phyloP scores from a whole-genome alignment of 2,888 invertebrate species.

The Incurvaria masculella region DNA sequence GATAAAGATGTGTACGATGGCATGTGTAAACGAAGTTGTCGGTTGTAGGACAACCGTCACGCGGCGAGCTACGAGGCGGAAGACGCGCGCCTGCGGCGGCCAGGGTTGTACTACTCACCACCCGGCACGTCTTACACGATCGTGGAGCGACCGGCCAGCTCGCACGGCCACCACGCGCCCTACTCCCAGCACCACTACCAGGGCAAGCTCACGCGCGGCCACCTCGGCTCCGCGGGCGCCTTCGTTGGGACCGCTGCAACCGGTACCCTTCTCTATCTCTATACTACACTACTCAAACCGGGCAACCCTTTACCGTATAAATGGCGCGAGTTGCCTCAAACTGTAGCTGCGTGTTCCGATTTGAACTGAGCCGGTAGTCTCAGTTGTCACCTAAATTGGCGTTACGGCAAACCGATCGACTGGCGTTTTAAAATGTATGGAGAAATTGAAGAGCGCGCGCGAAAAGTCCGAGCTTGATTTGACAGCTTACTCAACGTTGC shows the following conservation, averaged over 20 bases:
- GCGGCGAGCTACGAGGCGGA: constrained; percentile 48
- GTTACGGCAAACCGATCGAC: too few relatives aligned
- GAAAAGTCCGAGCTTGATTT: too few relatives aligned
- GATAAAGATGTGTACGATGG: background rate
- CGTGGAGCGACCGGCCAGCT: constrained; percentile 75
- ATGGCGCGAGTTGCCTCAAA: constrained; percentile 6
- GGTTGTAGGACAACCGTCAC: constrained; percentile 43
- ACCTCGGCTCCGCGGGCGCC: constrained; percentile 63
- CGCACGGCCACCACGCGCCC: constrained; percentile 62
- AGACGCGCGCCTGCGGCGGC: constrained; percentile 52
- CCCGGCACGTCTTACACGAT: constrained; percentile 88
- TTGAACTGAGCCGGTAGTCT: too few relatives aligned
- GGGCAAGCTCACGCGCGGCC: constrained; percentile 52
- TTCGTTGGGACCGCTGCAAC: constrained; percentile 57
- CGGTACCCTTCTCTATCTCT: too few relatives aligned
- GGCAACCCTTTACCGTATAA: constrained; percentile 21
- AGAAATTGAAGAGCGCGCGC: too few relatives aligned
- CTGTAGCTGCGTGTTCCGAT: constrained; percentile 12
- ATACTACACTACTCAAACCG: too few relatives aligned
- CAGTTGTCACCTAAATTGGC: too few relatives aligned
- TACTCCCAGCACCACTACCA: constrained; percentile 60
- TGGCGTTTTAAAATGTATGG: too few relatives aligned
- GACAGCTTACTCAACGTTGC: too few relatives aligned
- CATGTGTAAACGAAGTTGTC: background rate
- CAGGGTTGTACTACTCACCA: constrained; percentile 80